Evolutionary conservation across 2,797 vertebrate species (phyloP), one percentile per base, ranked within the genome.

Genomic region (Myotis findleyi): DNA sequence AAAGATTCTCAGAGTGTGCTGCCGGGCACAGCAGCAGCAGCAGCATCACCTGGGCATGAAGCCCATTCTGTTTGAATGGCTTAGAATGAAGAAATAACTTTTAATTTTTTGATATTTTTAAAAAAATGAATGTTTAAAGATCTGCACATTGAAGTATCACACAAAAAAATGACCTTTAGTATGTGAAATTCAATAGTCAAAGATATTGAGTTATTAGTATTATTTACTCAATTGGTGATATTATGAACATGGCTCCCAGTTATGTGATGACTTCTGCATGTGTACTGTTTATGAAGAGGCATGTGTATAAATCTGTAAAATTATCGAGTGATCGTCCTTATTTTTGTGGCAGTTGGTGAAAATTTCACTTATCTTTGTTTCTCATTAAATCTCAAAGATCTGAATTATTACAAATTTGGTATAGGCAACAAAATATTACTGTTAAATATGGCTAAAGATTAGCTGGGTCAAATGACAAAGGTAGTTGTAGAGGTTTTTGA

Each of bases 341-440:
- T 71, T 66, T 41, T n/a, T 76, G 51, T 62, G 62, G 41, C 44
- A 44, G 17, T 87, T 13, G 33, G 59, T 69, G 4, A 51, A 83
- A 88, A 83, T 53, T 62, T 59, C 69, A 69, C n/a, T 33, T n/a
- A 80, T 76, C n/a, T 80, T 33, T 41, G 77, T 33, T 95, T 49
- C 30, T 75, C 62, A 92, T 69, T 92, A 33, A 83, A 53, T 88
- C 14, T 79, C 47, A 89, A 89, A 49, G 44, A 83, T 55, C 20
- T 72, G 55, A 86, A 77, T 62, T 89, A 36, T 69, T 84, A 64
- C 1, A 6, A 33, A 47, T 38, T 17, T 33, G 27, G 30, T 38
- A 69, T 1, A 76, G 49, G 59, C 79, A 69, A 47, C 23, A 80
- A 72, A 66, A 66, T 44, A 73, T 25, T 10, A 12, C 41, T 30